Percentiles rank a stretch among this genome's conserved stretches.
phyloP scores from a whole-genome alignment of 2,797 vertebrate species.

The Smutsia temminckii region DNA sequence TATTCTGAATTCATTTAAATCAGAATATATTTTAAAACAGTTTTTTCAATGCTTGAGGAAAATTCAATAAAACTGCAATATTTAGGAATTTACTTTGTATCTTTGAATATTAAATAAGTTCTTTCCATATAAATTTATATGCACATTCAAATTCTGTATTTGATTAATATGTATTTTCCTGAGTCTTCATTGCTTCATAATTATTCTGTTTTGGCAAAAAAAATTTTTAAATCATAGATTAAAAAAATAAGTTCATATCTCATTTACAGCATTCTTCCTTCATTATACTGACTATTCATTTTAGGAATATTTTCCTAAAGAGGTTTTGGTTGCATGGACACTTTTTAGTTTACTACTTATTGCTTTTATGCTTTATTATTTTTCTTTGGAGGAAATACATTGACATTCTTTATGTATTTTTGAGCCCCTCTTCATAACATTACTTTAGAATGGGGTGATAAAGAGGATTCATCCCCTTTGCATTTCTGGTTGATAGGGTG shows the following conservation, averaged over 20 bases:
- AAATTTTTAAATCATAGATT: conserved; percentile 14
- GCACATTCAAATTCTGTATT: conserved; percentile 25
- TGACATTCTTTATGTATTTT: neutral
- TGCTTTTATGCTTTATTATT: conserved; percentile 4
- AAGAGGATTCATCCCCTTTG: neutral
- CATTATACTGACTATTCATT: conserved; percentile 12
- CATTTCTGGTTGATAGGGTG: neutral
- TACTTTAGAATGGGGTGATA: neutral
- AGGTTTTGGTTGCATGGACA: neutral
- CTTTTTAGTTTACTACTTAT: neutral
- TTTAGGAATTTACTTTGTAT: conserved; percentile 52
- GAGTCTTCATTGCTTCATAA: conserved; percentile 34
- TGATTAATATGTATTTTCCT: conserved; percentile 35
- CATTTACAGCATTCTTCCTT: neutral
- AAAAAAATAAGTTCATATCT: conserved; percentile 25
- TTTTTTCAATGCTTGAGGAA: conserved; percentile 46
- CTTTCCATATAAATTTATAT: conserved; percentile 42
- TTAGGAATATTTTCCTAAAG: conserved; percentile 15
- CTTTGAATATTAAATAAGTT: conserved; percentile 60
- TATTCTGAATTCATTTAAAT: conserved; percentile 61
- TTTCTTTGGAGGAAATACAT: conserved; percentile 5
- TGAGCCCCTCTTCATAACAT: neutral
- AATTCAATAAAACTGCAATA: conserved; percentile 57
- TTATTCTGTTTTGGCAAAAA: conserved; percentile 43
- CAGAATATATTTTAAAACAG: conserved; percentile 44